These are phyloP conservation scores for Musca domestica DNA, from an alignment of 1,140 invertebrate species.

Conservation along the genomic window DNA sequence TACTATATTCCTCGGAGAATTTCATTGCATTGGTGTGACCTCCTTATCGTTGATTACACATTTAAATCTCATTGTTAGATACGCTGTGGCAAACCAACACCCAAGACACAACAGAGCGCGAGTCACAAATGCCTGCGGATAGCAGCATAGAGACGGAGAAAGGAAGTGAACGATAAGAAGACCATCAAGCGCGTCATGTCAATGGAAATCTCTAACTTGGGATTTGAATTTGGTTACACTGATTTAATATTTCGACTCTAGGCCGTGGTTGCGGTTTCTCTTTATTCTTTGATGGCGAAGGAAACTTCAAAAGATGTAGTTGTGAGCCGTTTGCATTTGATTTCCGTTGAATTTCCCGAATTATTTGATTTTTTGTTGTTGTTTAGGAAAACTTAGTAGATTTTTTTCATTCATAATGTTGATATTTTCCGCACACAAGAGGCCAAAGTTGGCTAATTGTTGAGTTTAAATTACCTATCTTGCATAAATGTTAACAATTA, in stretches of 20 bases:
- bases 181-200: too few relatives aligned
- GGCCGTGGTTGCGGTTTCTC: too few relatives aligned
- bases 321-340: background rate
- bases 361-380: slow-evolving; percentile 13
- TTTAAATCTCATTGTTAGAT: slow-evolving; percentile 11
- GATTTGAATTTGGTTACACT: background rate
- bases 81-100: background rate
- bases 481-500: too few relatives aligned
- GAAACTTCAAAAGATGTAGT: too few relatives aligned
- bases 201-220: background rate
- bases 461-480: too few relatives aligned
- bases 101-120: background rate
- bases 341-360: slow-evolving; percentile 18
- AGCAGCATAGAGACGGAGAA: too few relatives aligned
- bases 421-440: too few relatives aligned
- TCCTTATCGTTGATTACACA: slow-evolving; percentile 20
- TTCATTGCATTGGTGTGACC: background rate
- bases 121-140: too few relatives aligned
- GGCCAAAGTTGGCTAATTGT: too few relatives aligned
- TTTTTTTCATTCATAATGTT: too few relatives aligned
- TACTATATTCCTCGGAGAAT: slow-evolving; percentile 5
- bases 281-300: too few relatives aligned
- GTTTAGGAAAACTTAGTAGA: slow-evolving; percentile 15
- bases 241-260: background rate
- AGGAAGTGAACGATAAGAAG: too few relatives aligned